phyloP scores from a whole-genome alignment of 2,113 vertebrate genomes.

The Sander lucioperca region DNA sequence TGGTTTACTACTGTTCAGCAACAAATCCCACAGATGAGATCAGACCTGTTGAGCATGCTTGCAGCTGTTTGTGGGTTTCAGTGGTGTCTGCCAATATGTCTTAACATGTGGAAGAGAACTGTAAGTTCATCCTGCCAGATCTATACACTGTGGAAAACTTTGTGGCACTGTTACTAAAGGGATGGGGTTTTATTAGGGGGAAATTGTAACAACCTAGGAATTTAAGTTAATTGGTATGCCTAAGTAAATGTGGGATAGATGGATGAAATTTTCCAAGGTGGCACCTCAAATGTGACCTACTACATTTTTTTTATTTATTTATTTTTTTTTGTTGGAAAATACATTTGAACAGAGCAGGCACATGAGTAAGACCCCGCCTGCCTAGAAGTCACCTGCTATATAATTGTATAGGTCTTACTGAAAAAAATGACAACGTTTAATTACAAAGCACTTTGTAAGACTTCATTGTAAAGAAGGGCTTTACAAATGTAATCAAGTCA shows the following conservation, averaged over 20 bases:
- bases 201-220: conserved; percentile 27
- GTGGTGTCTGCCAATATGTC: conserved; percentile 62
- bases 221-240: conserved; percentile 12
- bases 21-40: conserved; percentile 70
- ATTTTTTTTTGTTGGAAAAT: background rate
- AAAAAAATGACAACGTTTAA: background rate
- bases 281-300: background rate
- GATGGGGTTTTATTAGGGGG: conserved; percentile 25
- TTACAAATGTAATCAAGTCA: background rate
- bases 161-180: conserved; percentile 8
- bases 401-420: background rate
- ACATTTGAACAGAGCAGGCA: background rate
- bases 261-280: background rate
- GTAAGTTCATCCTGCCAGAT: conserved; percentile 40
- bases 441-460: background rate
- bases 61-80: conserved; percentile 74
- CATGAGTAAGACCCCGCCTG: background rate
- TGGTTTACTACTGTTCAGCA: conserved; percentile 57
- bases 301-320: background rate
- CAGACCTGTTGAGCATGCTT: conserved; percentile 65
- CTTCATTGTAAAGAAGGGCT: background rate
- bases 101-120: conserved; percentile 56
- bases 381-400: background rate
- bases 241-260: conserved; percentile 24
- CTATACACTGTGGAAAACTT: conserved; percentile 18